A percentile compares a stretch with the other conserved stretches of the same genome.
Conservation (phyloP, 2,888 invertebrate genomes). For the Coelinius sp. region DNA sequence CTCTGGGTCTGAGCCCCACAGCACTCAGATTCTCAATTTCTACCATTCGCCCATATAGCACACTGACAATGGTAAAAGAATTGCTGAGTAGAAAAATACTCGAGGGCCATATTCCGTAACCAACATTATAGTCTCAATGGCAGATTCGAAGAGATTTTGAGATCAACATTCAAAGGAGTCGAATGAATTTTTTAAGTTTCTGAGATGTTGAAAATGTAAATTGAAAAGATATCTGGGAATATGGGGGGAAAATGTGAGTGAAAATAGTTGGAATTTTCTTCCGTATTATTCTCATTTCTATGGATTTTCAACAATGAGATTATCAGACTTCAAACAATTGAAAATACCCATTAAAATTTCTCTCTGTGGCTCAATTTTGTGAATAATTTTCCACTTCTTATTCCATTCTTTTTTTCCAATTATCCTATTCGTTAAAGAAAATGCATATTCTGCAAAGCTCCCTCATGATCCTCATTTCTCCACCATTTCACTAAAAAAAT, state of each 20-base stretch:
- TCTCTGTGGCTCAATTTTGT: neutral
- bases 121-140: conserved; percentile 15
- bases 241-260: neutral
- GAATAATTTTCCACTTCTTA: neutral
- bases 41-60: neutral
- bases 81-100: conserved; percentile 1
- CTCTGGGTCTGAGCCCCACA: conserved; percentile 8
- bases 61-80: neutral
- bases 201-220: neutral
- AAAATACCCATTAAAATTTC: neutral
- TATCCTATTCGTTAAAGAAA: conserved; percentile 29
- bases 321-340: neutral
- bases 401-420: conserved; percentile 6
- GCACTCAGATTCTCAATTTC: conserved; percentile 6
- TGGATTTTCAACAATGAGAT: neutral
- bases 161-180: neutral
- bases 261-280: neutral
- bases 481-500: conserved; percentile 41
- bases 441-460: conserved; percentile 4
- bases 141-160: neutral
- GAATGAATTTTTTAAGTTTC: neutral
- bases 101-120: conserved; percentile 22
- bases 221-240: neutral
- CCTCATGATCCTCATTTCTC: conserved; percentile 40
- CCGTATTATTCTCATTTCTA: neutral